Percentiles rank a stretch among this genome's conserved stretches.
These are phyloP conservation scores for Brienomyrus longianalis DNA, from an alignment of 2,113 vertebrate species.

Conservation along the genomic window DNA sequence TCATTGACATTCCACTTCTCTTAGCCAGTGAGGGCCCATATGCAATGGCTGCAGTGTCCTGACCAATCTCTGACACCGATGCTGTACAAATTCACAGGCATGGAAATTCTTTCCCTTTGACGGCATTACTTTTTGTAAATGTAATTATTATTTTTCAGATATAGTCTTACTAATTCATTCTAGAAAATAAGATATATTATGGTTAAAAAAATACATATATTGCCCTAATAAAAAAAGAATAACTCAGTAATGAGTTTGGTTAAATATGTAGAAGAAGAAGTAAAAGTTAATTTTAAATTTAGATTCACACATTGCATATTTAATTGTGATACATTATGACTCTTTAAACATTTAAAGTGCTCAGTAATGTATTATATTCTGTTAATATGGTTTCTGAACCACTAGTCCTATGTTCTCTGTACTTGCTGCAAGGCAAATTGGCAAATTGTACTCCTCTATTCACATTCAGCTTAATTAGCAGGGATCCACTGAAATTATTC, in stretches of 20 bases:
- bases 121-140: not conserved
- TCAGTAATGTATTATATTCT: not conserved
- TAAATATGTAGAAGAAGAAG: not conserved
- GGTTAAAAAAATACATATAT: not conserved
- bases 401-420: not conserved
- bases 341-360: constrained; percentile 7
- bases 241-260: not conserved
- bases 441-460: not conserved
- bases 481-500: not conserved
- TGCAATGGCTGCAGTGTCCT: not conserved
- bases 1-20: not conserved
- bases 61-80: not conserved
- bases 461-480: constrained; percentile 6
- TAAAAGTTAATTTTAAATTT: constrained; percentile 10
- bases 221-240: not conserved
- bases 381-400: not conserved
- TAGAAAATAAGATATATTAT: not conserved
- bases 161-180: not conserved
- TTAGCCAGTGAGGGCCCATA: not conserved
- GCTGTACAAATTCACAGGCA: not conserved
- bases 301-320: constrained; percentile 11
- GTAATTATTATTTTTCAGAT: not conserved
- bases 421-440: constrained; percentile 1
- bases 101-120: constrained; percentile 6
- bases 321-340: constrained; percentile 7